A percentile compares a stretch with the other conserved stretches of the same genome.
Conservation (phyloP, 2,113 vertebrate genomes). For the Neolamprologus hecqui region DNA sequence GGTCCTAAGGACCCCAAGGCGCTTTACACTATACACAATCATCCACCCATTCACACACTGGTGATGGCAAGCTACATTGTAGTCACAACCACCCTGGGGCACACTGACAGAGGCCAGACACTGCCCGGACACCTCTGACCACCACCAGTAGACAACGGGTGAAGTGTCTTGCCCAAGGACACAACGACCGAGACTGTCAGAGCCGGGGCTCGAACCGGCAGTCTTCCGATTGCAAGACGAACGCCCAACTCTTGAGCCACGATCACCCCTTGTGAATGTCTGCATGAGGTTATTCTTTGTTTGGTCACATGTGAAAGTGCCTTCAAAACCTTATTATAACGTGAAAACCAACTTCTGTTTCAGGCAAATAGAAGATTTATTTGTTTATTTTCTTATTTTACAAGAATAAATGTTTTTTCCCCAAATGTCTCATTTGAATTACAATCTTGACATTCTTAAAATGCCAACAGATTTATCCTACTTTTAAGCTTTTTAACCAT, state of each 20-base stretch:
- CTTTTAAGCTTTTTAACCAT: neutral
- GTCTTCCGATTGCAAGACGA: neutral
- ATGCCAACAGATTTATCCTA: neutral
- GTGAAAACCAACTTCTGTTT: neutral
- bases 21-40: neutral
- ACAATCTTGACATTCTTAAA: neutral
- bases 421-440: neutral
- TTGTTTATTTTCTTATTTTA: neutral
- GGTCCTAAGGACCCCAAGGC: neutral
- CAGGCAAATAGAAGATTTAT: neutral
- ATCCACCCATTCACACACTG: neutral
- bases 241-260: neutral
- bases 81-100: neutral
- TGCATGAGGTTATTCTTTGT: neutral
- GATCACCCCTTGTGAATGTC: neutral
- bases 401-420: neutral
- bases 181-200: rapidly evolving
- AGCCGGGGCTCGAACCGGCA: neutral
- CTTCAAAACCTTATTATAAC: neutral
- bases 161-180: neutral
- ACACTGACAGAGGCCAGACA: neutral
- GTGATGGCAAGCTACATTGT: neutral
- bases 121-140: neutral
- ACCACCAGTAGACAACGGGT: neutral
- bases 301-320: neutral